Conservation (phyloP, 2,888 invertebrate species). For the Zeuzera pyrina region DNA sequence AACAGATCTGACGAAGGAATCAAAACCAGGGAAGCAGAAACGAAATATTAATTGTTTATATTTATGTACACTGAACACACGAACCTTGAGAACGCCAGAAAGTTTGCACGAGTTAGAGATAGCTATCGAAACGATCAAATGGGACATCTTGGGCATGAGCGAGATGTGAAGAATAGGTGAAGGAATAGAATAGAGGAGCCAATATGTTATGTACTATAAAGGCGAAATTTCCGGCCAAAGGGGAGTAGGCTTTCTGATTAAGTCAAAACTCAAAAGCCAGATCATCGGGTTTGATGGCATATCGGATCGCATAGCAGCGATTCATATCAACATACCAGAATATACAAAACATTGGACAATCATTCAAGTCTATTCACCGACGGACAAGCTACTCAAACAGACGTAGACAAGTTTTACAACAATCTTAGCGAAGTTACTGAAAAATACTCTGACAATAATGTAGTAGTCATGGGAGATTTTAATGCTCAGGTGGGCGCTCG, state of each 20-base stretch:
- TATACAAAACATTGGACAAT: constrained; percentile 1
- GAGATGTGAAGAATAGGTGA: constrained; percentile 2
- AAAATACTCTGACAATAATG: too few species aligned
- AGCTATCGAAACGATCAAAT: constrained; percentile 2
- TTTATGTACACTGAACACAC: constrained; percentile 2
- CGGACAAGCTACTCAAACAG: too few species aligned
- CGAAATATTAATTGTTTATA: constrained; percentile 9
- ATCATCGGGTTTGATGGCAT: constrained; percentile 1
- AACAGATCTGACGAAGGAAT: too few species aligned
- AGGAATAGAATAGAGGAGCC: neutral
- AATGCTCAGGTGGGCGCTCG: constrained; percentile 8
- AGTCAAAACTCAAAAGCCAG: neutral
- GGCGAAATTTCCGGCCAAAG: constrained; percentile 1
- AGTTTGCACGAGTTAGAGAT: constrained; percentile 4
- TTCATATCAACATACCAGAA: neutral
- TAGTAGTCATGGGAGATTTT: too few species aligned
- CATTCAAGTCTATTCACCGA: constrained; percentile 1
- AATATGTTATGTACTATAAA: constrained; percentile 1
- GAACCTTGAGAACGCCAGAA: constrained; percentile 1
- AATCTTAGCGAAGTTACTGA: too few species aligned
- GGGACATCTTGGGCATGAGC: neutral
- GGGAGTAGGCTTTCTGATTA: constrained; percentile 2
- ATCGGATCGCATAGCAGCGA: neutral
- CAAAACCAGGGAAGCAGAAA: too few species aligned
- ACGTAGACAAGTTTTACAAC: too few species aligned